Base-by-base conservation (phyloP, 2,888 invertebrate genomes). In the Desoria tigrina region DNA sequence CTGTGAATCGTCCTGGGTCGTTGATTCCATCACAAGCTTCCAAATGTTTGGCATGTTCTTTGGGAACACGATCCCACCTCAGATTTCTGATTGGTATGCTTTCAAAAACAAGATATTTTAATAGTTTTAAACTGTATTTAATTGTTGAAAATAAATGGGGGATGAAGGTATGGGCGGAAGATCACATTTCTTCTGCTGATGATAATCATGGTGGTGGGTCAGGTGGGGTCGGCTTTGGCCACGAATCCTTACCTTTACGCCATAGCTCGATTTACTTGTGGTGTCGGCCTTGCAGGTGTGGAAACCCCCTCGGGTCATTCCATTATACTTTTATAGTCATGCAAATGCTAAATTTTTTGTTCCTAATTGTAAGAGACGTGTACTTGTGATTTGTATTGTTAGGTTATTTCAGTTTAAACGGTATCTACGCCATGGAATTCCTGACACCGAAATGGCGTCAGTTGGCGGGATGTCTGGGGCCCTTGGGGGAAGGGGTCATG, bases 31-130 rank as follows among this genome's bases (percentile, higher is more conserved):
- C 16, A 74, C 66, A 0, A 66, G 59, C 24, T 53, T 72, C 24
- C 75, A 75, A 65, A 72, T 74, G 73, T 66, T 67, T 42, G 75
- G 72, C 2, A 75, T 74, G 74, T 64, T 75, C 50, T 62, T 75
- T 27, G 75, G 75, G 0, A 74, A 73, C 53, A 59, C 68, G 7
- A 56, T 71, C 24, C 72, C 71, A 16, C 68, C 72, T 39, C 72
- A 72, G 54, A n/a, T 74, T 24, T 67, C 69, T 1, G 75, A 75
- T 42, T 71, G 72, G 72, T 67, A 32, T n/a, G 3, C 9, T 21
- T 21, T 39, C 9, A 45, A 32, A 32, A 32, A 21, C 51, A 21
- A 14, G 37, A 28, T n/a, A n/a, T n/a, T n/a, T n/a, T n/a, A n/a
- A n/a, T n/a, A n/a, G n/a, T n/a, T n/a, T 39, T 14, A 39, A 39